phyloP scores from a whole-genome alignment of 2,797 vertebrate genomes.

The Spinus pinus region DNA sequence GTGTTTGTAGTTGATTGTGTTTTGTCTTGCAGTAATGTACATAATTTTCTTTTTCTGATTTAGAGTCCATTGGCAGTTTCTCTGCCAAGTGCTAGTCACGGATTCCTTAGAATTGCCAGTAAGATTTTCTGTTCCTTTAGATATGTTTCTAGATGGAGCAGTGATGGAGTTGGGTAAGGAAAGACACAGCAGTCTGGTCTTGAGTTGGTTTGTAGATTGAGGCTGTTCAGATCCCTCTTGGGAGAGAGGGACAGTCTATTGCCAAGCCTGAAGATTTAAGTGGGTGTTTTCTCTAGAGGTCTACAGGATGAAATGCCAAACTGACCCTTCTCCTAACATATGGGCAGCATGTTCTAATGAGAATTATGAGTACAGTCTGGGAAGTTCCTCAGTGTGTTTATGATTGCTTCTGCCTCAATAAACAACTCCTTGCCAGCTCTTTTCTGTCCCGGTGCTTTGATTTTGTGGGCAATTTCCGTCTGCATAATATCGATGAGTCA shows the following conservation, averaged over 20 bases:
- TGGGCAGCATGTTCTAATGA: not conserved
- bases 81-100: not conserved
- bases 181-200: not conserved
- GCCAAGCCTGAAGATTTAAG: not conserved
- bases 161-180: not conserved
- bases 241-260: not conserved
- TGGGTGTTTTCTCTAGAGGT: not conserved
- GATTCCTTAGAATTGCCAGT: not conserved
- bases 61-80: not conserved
- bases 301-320: not conserved
- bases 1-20: not conserved
- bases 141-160: not conserved
- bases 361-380: not conserved
- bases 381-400: not conserved
- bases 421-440: not conserved
- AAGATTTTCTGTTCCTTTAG: not conserved
- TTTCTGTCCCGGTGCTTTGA: not conserved
- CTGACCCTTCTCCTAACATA: not conserved
- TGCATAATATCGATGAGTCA: not conserved
- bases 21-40: not conserved
- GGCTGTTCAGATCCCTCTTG: not conserved
- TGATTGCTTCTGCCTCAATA: not conserved
- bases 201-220: not conserved
- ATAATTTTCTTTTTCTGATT: not conserved
- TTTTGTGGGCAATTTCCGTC: not conserved